Base-by-base conservation (phyloP, 2,888 invertebrate genomes). In the Tinea semifulvella region DNA sequence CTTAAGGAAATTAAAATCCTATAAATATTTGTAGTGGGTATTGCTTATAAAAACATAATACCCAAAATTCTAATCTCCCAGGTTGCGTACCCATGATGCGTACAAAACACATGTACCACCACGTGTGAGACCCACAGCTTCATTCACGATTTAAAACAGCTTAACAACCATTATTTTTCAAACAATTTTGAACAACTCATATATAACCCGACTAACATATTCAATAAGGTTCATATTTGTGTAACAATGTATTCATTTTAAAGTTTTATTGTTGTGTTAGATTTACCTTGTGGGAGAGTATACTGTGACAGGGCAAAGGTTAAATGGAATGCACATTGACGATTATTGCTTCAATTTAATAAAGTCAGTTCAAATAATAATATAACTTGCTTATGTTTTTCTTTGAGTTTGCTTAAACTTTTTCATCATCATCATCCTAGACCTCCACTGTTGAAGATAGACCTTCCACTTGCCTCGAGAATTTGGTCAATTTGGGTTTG, bases 271-370 rank as follows among this genome's bases (percentile, higher is more conserved):
- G n/a, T 28, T 7, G 4, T 28, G n/a, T 17, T n/a, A 6, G 2
- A 10, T 36, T 36, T 18, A 79, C 79, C 76, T 77, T 75, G 79
- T 76, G 79, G 79, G 79, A 76, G 79, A 75, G 66, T 63, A 60
- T 56, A 56, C 55, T 57, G 67, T 63, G 65, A 68, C 64, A 68
- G 60, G 65, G 68, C 57, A 73, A 72, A 76, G 74, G 73, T 74
- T 75, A 68, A 67, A 65, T 58, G 58, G 66, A 68, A 75, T 73
- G 74, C 63, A n/a, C n/a, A n/a, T n/a, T n/a, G n/a, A n/a, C n/a
- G n/a, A n/a, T n/a, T n/a, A n/a, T n/a, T n/a, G n/a, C n/a, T n/a
- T n/a, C n/a, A n/a, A n/a, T n/a, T n/a, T n/a, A n/a, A n/a, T n/a
- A n/a, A n/a, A n/a, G n/a, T n/a, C n/a, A n/a, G n/a, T n/a, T n/a